phyloP scores from a whole-genome alignment of 2,888 invertebrate genomes.

The Liposcelis brunnea region DNA sequence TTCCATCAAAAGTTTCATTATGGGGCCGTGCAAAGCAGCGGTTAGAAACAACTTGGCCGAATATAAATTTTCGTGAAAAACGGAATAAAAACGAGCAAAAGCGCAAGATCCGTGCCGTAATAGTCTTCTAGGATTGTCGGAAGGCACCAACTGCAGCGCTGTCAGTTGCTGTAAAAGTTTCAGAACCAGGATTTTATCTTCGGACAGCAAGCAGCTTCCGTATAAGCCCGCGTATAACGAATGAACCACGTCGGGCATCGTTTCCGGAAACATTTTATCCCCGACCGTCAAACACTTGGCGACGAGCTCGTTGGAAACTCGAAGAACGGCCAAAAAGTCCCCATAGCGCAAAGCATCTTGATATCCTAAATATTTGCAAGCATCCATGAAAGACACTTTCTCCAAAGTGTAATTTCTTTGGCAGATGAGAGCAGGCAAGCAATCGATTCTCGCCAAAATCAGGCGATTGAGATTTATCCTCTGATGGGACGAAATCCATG shows the following conservation, averaged over 20 bases:
- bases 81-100: constrained; percentile 69
- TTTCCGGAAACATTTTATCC: constrained; percentile 36
- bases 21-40: constrained; percentile 78
- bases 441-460: constrained; percentile 54
- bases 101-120: constrained; percentile 73
- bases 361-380: constrained; percentile 66
- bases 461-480: constrained; percentile 61
- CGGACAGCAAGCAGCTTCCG: constrained; percentile 54
- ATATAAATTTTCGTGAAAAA: constrained; percentile 75
- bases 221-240: constrained; percentile 47
- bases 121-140: constrained; percentile 53
- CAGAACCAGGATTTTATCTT: constrained; percentile 52
- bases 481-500: constrained; percentile 81
- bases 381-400: constrained; percentile 52
- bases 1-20: constrained; percentile 77
- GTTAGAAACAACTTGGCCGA: constrained; percentile 86
- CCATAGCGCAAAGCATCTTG: constrained; percentile 50
- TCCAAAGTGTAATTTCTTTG: constrained; percentile 47
- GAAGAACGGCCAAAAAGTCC: constrained; percentile 47
- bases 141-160: constrained; percentile 49
- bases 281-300: constrained; percentile 50
- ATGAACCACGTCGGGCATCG: constrained; percentile 32
- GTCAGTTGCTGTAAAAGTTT: constrained; percentile 47
- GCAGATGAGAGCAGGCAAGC: constrained; percentile 59
- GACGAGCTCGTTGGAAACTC: constrained; percentile 49